Conservation (phyloP, 2,797 vertebrate genomes). For the Urocyon cinereoargenteus region DNA sequence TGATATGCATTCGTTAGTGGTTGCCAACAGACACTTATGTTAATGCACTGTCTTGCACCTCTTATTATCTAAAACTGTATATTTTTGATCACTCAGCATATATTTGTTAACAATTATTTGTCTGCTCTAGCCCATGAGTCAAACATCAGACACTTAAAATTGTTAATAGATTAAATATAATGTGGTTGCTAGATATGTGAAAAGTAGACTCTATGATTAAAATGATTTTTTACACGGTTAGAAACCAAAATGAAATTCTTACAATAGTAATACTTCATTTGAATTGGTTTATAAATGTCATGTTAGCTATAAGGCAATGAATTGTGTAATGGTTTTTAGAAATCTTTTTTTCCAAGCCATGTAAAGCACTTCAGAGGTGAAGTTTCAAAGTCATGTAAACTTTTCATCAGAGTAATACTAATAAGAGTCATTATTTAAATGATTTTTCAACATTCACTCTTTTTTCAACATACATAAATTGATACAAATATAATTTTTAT, state of each 20-base stretch:
- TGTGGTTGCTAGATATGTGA: constrained; percentile 35
- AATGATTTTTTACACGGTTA: constrained; percentile 70
- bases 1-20: not conserved
- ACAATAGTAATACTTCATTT: constrained; percentile 76
- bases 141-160: constrained; percentile 48
- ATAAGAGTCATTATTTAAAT: not conserved
- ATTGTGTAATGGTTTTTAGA: constrained; percentile 77
- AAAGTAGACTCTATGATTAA: constrained; percentile 61
- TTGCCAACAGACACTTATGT: constrained; percentile 37
- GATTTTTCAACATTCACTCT: not conserved
- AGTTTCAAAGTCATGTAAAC: constrained; percentile 80
- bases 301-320: constrained; percentile 76
- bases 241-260: constrained; percentile 76
- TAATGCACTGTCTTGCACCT: constrained; percentile 28
- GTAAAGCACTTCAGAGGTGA: constrained; percentile 59
- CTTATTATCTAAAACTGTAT: constrained; percentile 39
- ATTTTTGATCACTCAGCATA: constrained; percentile 56
- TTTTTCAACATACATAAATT: not conserved
- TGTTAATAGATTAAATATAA: constrained; percentile 65
- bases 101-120: constrained; percentile 66
- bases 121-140: not conserved
- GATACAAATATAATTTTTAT: not conserved
- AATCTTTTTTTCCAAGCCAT: constrained; percentile 55
- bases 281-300: constrained; percentile 81
- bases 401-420: constrained; percentile 41